A percentile compares a stretch with the other conserved stretches of the same genome.
Evolutionary conservation across 2,888 invertebrate genomes (phyloP).

Genomic region (Andrena praecox): DNA sequence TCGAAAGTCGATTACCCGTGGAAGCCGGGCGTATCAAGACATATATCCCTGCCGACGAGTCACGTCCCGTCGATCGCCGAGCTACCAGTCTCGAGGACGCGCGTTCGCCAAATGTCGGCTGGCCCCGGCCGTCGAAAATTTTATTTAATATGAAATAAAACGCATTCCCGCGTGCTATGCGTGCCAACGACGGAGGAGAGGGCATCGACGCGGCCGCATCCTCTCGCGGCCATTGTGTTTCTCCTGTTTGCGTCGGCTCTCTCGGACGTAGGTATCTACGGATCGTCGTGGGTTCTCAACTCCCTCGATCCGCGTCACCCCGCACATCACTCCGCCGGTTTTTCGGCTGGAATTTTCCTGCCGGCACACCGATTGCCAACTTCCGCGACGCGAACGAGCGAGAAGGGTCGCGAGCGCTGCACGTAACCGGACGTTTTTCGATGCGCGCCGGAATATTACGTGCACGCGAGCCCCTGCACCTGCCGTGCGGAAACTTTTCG

Average conservation of each 20-base stretch:
- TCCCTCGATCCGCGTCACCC: neutral
- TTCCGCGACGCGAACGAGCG: slow-evolving; percentile 8
- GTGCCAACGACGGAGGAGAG: slow-evolving; percentile 74
- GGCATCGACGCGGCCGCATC: slow-evolving; percentile 70
- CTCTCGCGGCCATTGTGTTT: slow-evolving; percentile 75
- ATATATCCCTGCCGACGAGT: slow-evolving; percentile 14
- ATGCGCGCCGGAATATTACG: slow-evolving; percentile 70
- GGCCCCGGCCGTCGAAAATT: slow-evolving; percentile 74
- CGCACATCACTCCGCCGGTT: neutral
- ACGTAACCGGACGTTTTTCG: neutral
- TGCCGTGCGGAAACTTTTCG: slow-evolving; percentile 65
- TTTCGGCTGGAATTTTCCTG: slow-evolving; percentile 20
- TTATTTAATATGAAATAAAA: slow-evolving; percentile 83
- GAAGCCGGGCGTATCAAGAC: slow-evolving; percentile 44
- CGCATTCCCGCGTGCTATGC: slow-evolving; percentile 79
- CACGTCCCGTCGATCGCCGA: slow-evolving; percentile 31
- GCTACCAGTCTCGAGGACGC: neutral
- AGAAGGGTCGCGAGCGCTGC: neutral
- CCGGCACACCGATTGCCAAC: neutral
- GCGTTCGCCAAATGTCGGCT: slow-evolving; percentile 34
- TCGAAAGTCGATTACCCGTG: slow-evolving; percentile 4
- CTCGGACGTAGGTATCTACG: slow-evolving; percentile 70
- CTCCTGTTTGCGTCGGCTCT: slow-evolving; percentile 66
- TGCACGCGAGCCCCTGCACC: slow-evolving; percentile 76
- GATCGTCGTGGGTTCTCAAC: slow-evolving; percentile 74